Evolutionary conservation across 2,797 vertebrate genomes (phyloP).

Genomic region (Falco biarmicus): DNA sequence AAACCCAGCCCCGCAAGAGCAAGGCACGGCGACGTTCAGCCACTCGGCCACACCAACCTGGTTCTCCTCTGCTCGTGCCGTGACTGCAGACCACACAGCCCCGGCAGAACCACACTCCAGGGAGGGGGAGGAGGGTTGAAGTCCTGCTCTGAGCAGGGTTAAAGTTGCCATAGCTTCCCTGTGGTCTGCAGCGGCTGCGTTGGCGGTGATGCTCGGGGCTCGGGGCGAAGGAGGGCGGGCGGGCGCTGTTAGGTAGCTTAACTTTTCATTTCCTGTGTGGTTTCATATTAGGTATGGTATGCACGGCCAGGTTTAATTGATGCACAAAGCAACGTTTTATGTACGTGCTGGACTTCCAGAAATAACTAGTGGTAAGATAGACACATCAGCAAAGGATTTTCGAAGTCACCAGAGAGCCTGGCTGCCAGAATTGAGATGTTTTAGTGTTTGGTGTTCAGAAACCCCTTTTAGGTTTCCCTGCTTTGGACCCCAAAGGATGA

Average conservation of each 20-base stretch:
- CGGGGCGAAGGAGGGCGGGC: rapidly evolving
- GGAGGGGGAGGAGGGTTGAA: background rate
- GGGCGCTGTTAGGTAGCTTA: background rate
- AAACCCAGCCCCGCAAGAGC: background rate
- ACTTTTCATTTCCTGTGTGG: conserved; percentile 67
- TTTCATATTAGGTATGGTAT: conserved; percentile 9
- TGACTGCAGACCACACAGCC: background rate
- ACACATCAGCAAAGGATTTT: background rate
- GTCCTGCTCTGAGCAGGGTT: background rate
- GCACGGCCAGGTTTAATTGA: background rate
- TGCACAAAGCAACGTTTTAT: background rate
- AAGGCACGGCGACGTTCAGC: rapidly evolving
- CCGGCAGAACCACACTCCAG: background rate
- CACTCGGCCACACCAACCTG: background rate
- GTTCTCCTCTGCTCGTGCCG: background rate
- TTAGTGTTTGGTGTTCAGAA: background rate
- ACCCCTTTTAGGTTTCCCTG: background rate
- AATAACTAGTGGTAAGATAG: background rate
- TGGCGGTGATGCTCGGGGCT: background rate
- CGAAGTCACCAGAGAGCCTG: background rate
- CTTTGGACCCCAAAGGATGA: background rate
- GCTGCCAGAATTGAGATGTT: background rate
- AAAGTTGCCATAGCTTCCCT: background rate
- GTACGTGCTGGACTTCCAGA: background rate
- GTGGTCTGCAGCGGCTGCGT: background rate